A percentile compares a stretch with the other conserved stretches of the same genome.
phyloP scores from a whole-genome alignment of 2,888 invertebrate species.

The Athalia cordata region DNA sequence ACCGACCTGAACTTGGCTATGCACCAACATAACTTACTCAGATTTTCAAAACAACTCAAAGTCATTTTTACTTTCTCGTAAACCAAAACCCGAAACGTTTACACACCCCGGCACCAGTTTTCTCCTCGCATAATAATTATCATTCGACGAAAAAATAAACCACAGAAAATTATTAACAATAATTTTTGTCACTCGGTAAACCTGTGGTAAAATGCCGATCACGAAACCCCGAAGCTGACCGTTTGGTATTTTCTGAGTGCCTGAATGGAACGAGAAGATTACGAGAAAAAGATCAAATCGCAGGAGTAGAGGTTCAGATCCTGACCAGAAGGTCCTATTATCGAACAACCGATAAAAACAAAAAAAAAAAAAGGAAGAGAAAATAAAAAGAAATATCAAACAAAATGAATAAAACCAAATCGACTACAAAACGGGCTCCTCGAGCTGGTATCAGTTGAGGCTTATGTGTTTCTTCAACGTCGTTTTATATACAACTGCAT shows the following conservation, averaged over 20 bases:
- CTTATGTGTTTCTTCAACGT: too few relatives aligned
- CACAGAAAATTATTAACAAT: not conserved
- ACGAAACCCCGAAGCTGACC: too few relatives aligned
- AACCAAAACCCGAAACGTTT: not conserved
- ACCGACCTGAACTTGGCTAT: not conserved
- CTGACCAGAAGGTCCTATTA: not conserved
- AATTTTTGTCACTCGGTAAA: not conserved
- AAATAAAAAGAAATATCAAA: not conserved
- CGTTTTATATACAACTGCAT: too few relatives aligned
- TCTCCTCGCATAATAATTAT: too few relatives aligned
- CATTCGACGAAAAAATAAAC: not conserved
- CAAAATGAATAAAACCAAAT: not conserved
- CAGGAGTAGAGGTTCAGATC: not conserved
- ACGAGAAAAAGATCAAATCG: slow-evolving; percentile 4
- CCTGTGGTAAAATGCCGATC: too few relatives aligned
- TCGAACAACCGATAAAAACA: not conserved
- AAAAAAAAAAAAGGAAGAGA: not conserved
- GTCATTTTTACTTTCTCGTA: not conserved
- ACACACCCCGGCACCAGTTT: too few relatives aligned
- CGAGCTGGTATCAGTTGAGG: too few relatives aligned
- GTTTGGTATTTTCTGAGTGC: too few relatives aligned
- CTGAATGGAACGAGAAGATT: not conserved
- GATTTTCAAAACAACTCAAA: not conserved
- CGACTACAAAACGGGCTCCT: too few relatives aligned
- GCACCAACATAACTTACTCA: slow-evolving; percentile 1